A percentile compares a stretch with the other conserved stretches of the same genome.
These are phyloP conservation scores for Spea multiplicata DNA, from an alignment of 2,113 vertebrate species.

Conservation along the genomic window DNA sequence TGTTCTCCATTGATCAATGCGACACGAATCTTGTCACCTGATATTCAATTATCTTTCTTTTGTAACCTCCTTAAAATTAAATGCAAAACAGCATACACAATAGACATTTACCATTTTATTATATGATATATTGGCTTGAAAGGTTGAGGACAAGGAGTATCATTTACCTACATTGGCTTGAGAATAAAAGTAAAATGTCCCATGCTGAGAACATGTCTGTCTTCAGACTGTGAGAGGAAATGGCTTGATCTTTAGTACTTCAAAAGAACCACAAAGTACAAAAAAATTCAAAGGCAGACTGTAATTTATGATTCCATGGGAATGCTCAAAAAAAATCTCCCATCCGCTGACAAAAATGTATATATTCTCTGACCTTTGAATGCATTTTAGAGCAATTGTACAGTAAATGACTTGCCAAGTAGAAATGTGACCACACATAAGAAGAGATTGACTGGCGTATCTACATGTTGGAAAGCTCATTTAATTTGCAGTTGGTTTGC, in stretches of 20 bases:
- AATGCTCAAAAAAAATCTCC: background rate
- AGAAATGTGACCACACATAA: too few relatives aligned
- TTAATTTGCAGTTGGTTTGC: too few relatives aligned
- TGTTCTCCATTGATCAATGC: too few relatives aligned
- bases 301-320: slow-evolving; percentile 11
- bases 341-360: background rate
- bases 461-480: too few relatives aligned
- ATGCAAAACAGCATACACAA: background rate
- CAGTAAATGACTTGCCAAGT: too few relatives aligned
- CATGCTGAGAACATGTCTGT: slow-evolving; percentile 34
- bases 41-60: too few relatives aligned
- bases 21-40: too few relatives aligned
- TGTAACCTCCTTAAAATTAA: too few relatives aligned
- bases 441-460: too few relatives aligned
- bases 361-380: background rate
- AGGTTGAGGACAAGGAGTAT: slow-evolving; percentile 11
- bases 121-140: slow-evolving; percentile 1
- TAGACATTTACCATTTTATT: slow-evolving; percentile 19
- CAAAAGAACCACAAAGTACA: slow-evolving; percentile 29
- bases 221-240: slow-evolving; percentile 26
- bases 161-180: slow-evolving; percentile 19
- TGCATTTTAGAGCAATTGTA: too few relatives aligned
- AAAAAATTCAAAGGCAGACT: slow-evolving; percentile 17
- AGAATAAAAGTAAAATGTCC: slow-evolving; percentile 17
- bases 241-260: slow-evolving; percentile 33